phyloP scores from a whole-genome alignment of 2,797 vertebrate species.

The Capromys pilorides region DNA sequence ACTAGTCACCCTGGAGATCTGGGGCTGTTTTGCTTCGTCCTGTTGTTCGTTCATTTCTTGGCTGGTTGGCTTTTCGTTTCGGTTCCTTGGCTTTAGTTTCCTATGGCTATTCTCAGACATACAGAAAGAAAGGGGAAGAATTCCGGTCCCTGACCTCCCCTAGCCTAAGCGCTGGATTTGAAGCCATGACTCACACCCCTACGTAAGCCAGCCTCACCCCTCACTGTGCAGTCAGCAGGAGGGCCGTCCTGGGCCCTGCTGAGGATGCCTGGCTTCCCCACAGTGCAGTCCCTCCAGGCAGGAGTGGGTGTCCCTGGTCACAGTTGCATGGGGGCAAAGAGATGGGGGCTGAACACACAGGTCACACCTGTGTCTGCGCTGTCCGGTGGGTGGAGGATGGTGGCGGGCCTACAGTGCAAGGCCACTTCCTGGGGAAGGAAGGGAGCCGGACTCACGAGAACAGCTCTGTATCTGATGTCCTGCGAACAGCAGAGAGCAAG shows the following conservation, averaged over 20 bases:
- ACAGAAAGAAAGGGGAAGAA: constrained; percentile 41
- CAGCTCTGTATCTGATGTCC: constrained; percentile 8
- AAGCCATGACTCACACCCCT: neutral
- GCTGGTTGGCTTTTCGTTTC: neutral
- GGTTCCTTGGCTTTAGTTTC: constrained; percentile 23
- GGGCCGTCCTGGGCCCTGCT: neutral
- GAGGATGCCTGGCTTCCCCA: neutral
- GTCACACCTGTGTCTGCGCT: neutral
- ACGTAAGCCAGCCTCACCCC: neutral
- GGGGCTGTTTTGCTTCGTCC: neutral
- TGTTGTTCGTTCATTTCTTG: neutral
- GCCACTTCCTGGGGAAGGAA: neutral
- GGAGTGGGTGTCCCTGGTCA: neutral
- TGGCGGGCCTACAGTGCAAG: neutral
- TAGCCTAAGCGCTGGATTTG: neutral
- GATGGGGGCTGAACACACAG: neutral
- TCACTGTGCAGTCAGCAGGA: neutral
- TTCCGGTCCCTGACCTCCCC: constrained; percentile 13
- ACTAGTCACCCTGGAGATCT: neutral
- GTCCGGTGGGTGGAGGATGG: neutral
- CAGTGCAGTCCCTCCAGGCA: neutral
- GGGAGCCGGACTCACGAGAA: neutral
- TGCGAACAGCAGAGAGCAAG: constrained; percentile 37
- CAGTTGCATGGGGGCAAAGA: neutral
- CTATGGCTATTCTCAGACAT: neutral